A percentile compares a stretch with the other conserved stretches of the same genome.
Evolutionary conservation across 2,797 vertebrate genomes (phyloP).

Genomic region (Myotis planiceps): DNA sequence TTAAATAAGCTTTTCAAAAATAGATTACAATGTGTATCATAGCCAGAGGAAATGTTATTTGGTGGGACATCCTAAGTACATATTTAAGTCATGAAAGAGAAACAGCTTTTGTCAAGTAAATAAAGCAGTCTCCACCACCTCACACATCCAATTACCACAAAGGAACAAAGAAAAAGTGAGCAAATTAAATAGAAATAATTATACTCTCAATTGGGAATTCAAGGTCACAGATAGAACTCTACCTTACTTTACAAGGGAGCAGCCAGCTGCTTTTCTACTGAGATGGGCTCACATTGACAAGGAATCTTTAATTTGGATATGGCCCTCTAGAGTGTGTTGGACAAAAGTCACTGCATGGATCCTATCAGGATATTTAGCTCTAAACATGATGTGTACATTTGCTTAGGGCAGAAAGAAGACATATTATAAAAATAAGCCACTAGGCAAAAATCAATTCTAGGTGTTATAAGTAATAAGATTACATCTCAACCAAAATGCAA

Average conservation of each 20-base stretch:
- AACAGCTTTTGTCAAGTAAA: conserved; percentile 79
- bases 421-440: conserved; percentile 56
- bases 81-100: conserved; percentile 71
- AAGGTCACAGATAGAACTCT: neutral
- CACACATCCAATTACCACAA: conserved; percentile 73
- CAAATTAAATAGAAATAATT: conserved; percentile 79
- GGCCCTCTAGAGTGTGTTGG: neutral
- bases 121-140: conserved; percentile 67
- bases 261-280: neutral
- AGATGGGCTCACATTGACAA: accelerated
- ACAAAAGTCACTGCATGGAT: neutral
- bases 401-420: neutral
- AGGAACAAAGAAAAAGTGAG: conserved; percentile 77
- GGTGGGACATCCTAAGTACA: conserved; percentile 64
- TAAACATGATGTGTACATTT: neutral
- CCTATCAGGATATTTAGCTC: neutral
- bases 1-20: conserved; percentile 65
- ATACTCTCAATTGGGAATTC: neutral
- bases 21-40: conserved; percentile 16
- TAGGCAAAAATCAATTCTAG: conserved; percentile 1
- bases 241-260: neutral
- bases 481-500: conserved; percentile 53
- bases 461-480: conserved; percentile 44
- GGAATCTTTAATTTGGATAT: neutral
- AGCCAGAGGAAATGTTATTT: conserved; percentile 45